Evolutionary conservation across 1,140 invertebrate species (phyloP).

Genomic region (Lordiphosa mommai): DNA sequence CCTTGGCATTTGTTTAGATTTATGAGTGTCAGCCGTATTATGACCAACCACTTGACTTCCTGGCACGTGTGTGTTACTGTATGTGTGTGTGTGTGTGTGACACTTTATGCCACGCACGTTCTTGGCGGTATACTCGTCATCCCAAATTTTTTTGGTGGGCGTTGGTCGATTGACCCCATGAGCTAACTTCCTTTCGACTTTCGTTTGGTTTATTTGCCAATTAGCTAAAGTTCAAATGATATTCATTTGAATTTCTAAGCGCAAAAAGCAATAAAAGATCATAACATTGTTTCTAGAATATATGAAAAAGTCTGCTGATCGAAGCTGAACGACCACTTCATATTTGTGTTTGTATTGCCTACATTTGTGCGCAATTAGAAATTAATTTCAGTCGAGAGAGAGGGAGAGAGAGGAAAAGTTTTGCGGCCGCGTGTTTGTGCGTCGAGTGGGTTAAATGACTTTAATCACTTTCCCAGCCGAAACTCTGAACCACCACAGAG

Average conservation of each 20-base stretch:
- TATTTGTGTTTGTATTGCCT: slow-evolving; percentile 40
- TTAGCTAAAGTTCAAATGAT: slow-evolving; percentile 17
- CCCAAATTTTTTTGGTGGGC: slow-evolving; percentile 23
- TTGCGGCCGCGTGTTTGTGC: slow-evolving; percentile 25
- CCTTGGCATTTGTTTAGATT: slow-evolving; percentile 70
- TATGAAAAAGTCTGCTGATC: no score
- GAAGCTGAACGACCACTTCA: no score
- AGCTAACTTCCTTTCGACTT: slow-evolving; percentile 47
- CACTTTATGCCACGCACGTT: slow-evolving; percentile 70
- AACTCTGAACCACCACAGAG: slow-evolving; percentile 8
- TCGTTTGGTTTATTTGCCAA: slow-evolving; percentile 22
- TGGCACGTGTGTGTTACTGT: slow-evolving; percentile 62
- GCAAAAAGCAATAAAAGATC: no score
- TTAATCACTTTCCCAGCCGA: slow-evolving; percentile 70
- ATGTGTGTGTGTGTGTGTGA: slow-evolving; percentile 33
- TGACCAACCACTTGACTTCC: slow-evolving; percentile 78
- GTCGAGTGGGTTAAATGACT: slow-evolving; percentile 73
- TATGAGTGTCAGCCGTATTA: slow-evolving; percentile 76
- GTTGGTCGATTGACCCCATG: slow-evolving; percentile 20
- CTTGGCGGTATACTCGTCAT: slow-evolving; percentile 25
- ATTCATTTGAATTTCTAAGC: no score
- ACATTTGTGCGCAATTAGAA: slow-evolving; percentile 73
- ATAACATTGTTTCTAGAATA: no score
- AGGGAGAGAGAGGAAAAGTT: neutral
- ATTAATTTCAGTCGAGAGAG: slow-evolving; percentile 55